A percentile compares a stretch with the other conserved stretches of the same genome.
Evolutionary conservation across 2,797 vertebrate genomes (phyloP).

Genomic region (Acropternis orthonyx): DNA sequence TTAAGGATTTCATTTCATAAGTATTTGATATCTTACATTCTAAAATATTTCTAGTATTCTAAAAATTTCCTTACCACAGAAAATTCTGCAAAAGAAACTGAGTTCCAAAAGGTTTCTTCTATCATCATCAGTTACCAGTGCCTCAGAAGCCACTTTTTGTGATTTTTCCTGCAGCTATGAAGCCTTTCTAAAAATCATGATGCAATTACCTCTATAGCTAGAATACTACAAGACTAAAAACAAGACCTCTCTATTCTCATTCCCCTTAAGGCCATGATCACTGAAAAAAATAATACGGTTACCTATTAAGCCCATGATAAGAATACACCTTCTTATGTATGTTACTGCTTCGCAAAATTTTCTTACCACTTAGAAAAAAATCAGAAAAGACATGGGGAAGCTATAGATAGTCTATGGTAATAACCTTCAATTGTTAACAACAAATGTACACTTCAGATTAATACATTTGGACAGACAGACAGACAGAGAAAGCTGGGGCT

Average conservation of each 20-base stretch:
- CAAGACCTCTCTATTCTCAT: not conserved
- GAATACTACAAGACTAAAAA: not conserved
- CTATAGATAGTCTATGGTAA: not conserved
- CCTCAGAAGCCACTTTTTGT: not conserved
- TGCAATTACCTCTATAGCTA: not conserved
- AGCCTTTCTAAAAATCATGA: not conserved
- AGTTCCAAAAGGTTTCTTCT: not conserved
- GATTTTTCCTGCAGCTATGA: not conserved
- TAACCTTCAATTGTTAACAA: not conserved
- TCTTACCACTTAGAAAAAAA: not conserved
- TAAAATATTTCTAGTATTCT: not conserved
- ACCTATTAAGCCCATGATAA: not conserved
- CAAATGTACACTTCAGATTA: not conserved
- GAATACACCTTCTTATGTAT: not conserved
- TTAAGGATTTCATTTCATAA: not conserved
- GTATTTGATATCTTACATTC: not conserved
- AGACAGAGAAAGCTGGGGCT: not conserved
- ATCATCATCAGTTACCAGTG: not conserved
- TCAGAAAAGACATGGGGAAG: not conserved
- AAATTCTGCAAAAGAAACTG: not conserved
- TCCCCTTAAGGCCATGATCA: not conserved
- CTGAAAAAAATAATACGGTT: not conserved
- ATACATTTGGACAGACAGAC: not conserved
- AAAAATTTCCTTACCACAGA: not conserved
- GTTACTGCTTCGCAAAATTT: not conserved